Base-by-base conservation (phyloP, 1,140 invertebrate species). In the Panagrolaimus sp. region DNA sequence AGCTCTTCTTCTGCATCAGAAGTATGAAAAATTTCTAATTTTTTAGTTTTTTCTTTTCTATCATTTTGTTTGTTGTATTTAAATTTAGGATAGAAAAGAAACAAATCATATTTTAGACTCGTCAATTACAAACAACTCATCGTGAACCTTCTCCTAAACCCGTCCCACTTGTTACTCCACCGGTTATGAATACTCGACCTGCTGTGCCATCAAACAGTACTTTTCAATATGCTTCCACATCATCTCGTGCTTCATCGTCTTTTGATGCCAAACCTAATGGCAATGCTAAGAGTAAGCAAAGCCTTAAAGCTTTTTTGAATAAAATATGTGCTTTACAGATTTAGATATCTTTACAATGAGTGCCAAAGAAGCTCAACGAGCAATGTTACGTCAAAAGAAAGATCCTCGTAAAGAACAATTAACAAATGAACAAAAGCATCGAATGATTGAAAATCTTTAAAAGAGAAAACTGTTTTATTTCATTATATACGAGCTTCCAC, bases 331-430 rank as follows among this genome's bases (percentile, higher is more conserved):
- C 14, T 27, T 27, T 25, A 27, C 9, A 57, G 20, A 25, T 25
- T 20, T 25, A 38, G 77, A 78, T 51, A 80, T 80, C 66, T 80
- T 80, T 64, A 70, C 71, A 43, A 53, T 81, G 68, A 82, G 72
- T 63, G 79, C 79, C 23, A 73, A 77, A 45, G 81, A 81, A 67
- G 79, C 79, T 13, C 75, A 74, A 14, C 75, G 71, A 64, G 57
- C 42, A 14, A 67, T 80, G 48, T 62, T 63, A 16, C 51, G 63
- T 23, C 61, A 71, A 42, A 78, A 79, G 42, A 61, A 67, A 27
- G 75, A 81, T 66, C 64, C 73, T 1, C 72, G 74, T 23, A 16
- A 53, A 65, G 51, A 70, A 8, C 68, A 75, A 42, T 72, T 78
- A 78, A 69, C 74, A 13, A 47, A 80, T 25, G 73, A 78, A 47